Evolutionary conservation across 2,888 invertebrate species (phyloP), one percentile per base, ranked within the genome.

Genomic region (Limnephilus auricula): DNA sequence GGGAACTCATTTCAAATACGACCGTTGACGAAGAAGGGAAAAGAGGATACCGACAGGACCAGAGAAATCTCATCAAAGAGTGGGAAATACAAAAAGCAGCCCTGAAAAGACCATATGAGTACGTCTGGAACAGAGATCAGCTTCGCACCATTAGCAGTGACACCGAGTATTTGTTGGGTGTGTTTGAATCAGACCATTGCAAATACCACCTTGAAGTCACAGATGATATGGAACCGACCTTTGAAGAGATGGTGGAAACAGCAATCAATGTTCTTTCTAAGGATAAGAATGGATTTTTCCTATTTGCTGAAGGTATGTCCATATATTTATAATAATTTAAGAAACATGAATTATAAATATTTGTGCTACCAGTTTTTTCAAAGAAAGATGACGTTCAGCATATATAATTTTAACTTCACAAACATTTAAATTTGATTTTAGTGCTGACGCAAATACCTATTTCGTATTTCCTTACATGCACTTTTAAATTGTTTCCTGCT

Each of bases 201-300:
- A 95, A 96, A 0, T 98, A 97, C 94, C 97, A 98, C 93, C 93
- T 97, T 92, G 97, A 97, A 92, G 95, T 96, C 6, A 92, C 93
- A 40, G 94, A 94, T 0, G 94, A 94, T 2, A 95, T 94, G 30
- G 96, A 97, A 92, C 98, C 98, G 0, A 96, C 97, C 0, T 94
- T 99, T n/a, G 96, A 96, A 91, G 98, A 98, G 94, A 98, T 99
- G 98, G 97, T 98, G 0, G 96, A 96, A 93, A 97, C 96, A 88
- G 98, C 98, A 0, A 97, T 99, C 90, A 95, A 97, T 93, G 95
- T 98, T 25, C 95, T 99, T 88, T 95, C 96, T 0, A 96, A 96
- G 92, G 96, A 96, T 93, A 94, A 95, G 0, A 96, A 97, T 18
- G 98, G 98, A 1, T 98, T 96, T 94, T 97, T 98, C 93, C 95